These are phyloP conservation scores for Conus betulinus DNA, from an alignment of 1,140 invertebrate species.

Conservation along the genomic window DNA sequence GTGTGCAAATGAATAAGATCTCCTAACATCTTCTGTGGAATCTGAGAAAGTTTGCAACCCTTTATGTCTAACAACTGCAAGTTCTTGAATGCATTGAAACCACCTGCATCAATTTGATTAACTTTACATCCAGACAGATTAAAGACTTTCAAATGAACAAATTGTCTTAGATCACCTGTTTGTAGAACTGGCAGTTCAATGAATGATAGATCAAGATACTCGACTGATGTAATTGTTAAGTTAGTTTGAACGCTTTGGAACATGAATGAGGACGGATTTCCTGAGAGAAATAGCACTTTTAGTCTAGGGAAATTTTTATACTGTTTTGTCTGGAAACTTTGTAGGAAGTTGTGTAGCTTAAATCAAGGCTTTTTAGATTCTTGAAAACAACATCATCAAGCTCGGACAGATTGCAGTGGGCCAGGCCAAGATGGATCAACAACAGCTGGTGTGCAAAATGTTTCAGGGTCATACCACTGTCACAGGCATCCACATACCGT, in stretches of 20 bases:
- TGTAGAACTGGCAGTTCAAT: conserved; percentile 9
- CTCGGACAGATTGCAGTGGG: background rate
- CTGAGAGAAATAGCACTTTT: conserved; percentile 16
- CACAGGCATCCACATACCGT: conserved; percentile 6
- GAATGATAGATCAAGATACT: background rate
- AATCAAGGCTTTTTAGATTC: conserved; percentile 20
- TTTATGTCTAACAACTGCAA: background rate
- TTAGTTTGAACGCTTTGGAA: conserved; percentile 1
- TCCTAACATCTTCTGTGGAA: conserved; percentile 38
- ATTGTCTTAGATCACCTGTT: background rate
- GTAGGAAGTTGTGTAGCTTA: conserved; percentile 37
- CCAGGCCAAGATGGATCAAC: background rate
- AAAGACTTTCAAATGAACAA: conserved; percentile 15
- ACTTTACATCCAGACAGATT: conserved; percentile 4
- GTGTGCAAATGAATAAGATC: conserved; percentile 35
- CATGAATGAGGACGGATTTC: background rate
- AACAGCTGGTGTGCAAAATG: background rate
- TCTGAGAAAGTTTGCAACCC: background rate
- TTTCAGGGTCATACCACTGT: background rate
- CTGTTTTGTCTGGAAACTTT: background rate
- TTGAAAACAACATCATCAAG: background rate
- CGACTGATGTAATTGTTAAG: background rate
- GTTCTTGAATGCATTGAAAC: background rate
- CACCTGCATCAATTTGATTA: background rate
- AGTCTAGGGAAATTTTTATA: conserved; percentile 14